These are phyloP conservation scores for Drosophila pectinifera DNA, from an alignment of 1,140 invertebrate genomes.

Conservation along the genomic window DNA sequence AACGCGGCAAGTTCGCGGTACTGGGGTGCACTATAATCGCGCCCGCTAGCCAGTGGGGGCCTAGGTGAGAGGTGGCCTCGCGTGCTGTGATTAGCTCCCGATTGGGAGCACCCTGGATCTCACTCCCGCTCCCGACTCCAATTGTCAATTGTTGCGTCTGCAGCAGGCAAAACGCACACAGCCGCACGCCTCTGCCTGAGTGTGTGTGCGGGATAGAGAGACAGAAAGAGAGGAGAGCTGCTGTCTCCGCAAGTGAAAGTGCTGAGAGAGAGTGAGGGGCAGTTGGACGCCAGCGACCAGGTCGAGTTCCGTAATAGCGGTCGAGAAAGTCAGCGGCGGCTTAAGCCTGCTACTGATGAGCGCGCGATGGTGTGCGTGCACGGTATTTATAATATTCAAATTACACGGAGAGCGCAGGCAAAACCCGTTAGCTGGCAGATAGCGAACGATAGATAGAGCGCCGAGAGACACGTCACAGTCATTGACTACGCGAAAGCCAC, in stretches of 20 bases:
- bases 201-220: conserved; percentile 24
- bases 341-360: neutral
- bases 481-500: conserved; percentile 62
- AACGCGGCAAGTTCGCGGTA: conserved; percentile 74
- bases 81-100: conserved; percentile 8
- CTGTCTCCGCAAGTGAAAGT: conserved; percentile 72
- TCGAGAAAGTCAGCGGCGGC: conserved; percentile 41
- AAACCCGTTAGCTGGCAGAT: conserved; percentile 68
- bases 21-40: conserved; percentile 42
- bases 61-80: neutral
- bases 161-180: conserved; percentile 26
- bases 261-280: conserved; percentile 57
- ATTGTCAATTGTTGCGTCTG: conserved; percentile 66
- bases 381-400: conserved; percentile 56
- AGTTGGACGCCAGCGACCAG: conserved; percentile 45
- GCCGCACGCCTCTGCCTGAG: conserved; percentile 13
- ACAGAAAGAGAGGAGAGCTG: conserved; percentile 1
- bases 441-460: conserved; percentile 50
- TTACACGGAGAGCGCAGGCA: conserved; percentile 44
- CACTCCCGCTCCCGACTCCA: conserved; percentile 27
- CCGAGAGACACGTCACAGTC: conserved; percentile 71
- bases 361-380: conserved; percentile 15
- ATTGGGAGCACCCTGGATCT: conserved; percentile 7
- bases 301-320: conserved; percentile 69
- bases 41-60: neutral